Conservation (phyloP, 1,140 invertebrate species). For the Drosophila mauritiana region DNA sequence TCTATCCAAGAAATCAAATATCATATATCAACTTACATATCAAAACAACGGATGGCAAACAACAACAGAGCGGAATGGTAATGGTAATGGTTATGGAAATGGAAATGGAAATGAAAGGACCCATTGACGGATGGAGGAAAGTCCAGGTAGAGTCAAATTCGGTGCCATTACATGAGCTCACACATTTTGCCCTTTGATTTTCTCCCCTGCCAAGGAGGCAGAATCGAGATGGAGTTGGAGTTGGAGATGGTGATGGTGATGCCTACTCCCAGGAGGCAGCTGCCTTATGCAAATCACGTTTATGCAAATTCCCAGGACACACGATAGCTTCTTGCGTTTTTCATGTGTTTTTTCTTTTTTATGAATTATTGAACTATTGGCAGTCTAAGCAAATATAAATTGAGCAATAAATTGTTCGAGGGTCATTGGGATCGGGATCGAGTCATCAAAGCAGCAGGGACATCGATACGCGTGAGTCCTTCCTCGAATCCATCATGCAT, state of each 20-base stretch:
- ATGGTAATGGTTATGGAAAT: not conserved
- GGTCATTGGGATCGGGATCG: not conserved
- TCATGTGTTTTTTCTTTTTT: constrained; percentile 7
- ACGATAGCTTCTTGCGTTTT: constrained; percentile 52
- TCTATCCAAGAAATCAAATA: constrained; percentile 71
- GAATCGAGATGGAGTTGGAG: not conserved
- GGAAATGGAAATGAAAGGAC: not conserved
- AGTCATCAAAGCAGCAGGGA: constrained; percentile 13
- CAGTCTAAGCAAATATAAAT: constrained; percentile 82
- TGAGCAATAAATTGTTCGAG: constrained; percentile 71
- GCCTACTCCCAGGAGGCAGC: constrained; percentile 36
- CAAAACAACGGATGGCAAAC: constrained; percentile 70
- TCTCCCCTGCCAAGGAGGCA: constrained; percentile 12
- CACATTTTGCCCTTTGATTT: constrained; percentile 49
- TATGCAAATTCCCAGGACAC: constrained; percentile 72
- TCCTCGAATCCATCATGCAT: not conserved
- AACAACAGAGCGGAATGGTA: constrained; percentile 54
- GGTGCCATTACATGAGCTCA: constrained; percentile 68
- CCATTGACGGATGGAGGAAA: constrained; percentile 13
- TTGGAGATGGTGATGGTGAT: not conserved
- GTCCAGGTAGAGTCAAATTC: constrained; percentile 48
- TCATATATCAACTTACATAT: constrained; percentile 83
- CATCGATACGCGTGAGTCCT: constrained; percentile 75
- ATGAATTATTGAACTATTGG: constrained; percentile 82
- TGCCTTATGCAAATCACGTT: constrained; percentile 68